These are phyloP conservation scores for Dryobotodes eremita DNA, from an alignment of 2,888 invertebrate species.

Conservation along the genomic window DNA sequence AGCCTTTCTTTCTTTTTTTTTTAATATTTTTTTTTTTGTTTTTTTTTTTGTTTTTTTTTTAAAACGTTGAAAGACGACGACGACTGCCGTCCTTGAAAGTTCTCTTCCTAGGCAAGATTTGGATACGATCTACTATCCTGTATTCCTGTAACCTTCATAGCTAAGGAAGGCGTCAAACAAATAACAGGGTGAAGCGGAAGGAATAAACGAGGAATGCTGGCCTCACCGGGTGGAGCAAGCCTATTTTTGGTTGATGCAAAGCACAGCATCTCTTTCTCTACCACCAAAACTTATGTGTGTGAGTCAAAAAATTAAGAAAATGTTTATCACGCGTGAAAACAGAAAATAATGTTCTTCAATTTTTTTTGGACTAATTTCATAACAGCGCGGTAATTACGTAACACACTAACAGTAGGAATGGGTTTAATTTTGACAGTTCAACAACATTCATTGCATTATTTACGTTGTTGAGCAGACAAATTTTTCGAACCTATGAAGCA, in stretches of 20 bases:
- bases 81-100: slow-evolving; percentile 17
- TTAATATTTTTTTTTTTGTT: no score
- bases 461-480: no score
- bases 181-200: neutral
- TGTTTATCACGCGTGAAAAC: neutral
- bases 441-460: no score
- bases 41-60: no score
- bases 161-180: neutral
- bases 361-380: neutral
- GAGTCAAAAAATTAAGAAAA: neutral
- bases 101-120: neutral
- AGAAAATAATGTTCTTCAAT: neutral
- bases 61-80: no score
- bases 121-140: neutral
- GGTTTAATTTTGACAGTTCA: no score
- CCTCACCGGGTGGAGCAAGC: neutral
- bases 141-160: neutral
- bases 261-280: neutral
- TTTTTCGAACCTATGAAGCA: no score
- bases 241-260: neutral
- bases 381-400: no score
- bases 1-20: no score
- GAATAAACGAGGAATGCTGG: neutral
- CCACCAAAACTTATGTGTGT: no score
- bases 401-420: no score